These are phyloP conservation scores for Capricornis sumatraensis DNA, from an alignment of 2,113 vertebrate species.

Conservation along the genomic window DNA sequence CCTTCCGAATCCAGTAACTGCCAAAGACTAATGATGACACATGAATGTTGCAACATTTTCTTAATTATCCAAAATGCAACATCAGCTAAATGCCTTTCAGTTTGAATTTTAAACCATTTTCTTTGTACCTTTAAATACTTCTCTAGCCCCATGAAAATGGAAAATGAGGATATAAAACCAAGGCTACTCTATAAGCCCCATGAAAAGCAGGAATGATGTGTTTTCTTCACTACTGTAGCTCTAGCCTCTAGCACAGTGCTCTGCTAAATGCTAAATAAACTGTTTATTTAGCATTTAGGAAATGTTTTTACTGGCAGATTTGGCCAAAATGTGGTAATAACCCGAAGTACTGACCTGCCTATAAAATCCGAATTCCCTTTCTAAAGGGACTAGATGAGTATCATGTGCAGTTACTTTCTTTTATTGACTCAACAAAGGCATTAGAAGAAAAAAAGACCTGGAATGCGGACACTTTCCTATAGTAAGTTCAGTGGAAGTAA, in stretches of 20 bases:
- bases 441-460: background rate
- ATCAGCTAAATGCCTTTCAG: background rate
- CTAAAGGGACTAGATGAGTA: background rate
- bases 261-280: background rate
- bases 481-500: background rate
- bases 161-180: background rate
- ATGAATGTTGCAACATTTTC: background rate
- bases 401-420: background rate
- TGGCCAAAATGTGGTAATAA: background rate
- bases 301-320: background rate
- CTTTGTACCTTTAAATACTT: background rate
- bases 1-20: background rate
- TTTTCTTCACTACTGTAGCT: background rate
- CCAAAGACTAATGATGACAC: background rate
- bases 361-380: background rate
- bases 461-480: background rate
- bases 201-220: background rate
- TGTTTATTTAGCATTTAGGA: background rate
- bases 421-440: background rate
- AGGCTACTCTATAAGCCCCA: background rate
- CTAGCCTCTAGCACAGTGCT: background rate
- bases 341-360: background rate
- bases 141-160: background rate
- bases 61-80: background rate
- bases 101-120: background rate